These are phyloP conservation scores for Acrocephalus arundinaceus DNA, from an alignment of 2,113 vertebrate genomes.

Conservation along the genomic window DNA sequence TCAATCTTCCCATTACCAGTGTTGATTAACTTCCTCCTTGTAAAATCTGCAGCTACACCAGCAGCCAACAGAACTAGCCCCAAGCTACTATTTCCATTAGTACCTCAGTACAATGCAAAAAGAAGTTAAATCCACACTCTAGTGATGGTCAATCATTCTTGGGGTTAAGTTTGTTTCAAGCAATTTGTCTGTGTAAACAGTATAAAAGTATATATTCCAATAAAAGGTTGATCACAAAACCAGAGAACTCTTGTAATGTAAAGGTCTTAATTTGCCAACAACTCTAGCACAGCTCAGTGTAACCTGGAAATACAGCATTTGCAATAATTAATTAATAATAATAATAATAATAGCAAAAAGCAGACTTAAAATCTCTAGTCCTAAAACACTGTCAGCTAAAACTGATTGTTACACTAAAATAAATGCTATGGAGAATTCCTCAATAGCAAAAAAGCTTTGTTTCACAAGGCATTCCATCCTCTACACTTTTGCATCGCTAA, in stretches of 20 bases:
- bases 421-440: background rate
- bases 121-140: background rate
- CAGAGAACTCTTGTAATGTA: background rate
- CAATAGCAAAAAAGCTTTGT: background rate
- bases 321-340: background rate
- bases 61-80: background rate
- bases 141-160: background rate
- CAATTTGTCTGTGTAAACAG: fast-evolving
- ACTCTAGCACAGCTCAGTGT: background rate
- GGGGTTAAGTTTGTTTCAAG: background rate
- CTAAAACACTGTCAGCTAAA: background rate
- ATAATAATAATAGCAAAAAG: background rate
- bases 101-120: background rate
- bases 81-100: background rate
- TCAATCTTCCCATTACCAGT: fast-evolving
- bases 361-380: background rate
- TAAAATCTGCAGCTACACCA: background rate
- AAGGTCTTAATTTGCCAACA: background rate
- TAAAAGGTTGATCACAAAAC: background rate
- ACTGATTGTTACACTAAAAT: background rate
- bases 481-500: background rate
- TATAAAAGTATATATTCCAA: no score
- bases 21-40: background rate
- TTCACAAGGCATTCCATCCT: background rate
- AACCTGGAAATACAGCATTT: background rate